Percentiles rank a stretch among this genome's conserved stretches.
Evolutionary conservation across 2,888 invertebrate genomes (phyloP).

Genomic region (Glyphotaelius pellucidus): DNA sequence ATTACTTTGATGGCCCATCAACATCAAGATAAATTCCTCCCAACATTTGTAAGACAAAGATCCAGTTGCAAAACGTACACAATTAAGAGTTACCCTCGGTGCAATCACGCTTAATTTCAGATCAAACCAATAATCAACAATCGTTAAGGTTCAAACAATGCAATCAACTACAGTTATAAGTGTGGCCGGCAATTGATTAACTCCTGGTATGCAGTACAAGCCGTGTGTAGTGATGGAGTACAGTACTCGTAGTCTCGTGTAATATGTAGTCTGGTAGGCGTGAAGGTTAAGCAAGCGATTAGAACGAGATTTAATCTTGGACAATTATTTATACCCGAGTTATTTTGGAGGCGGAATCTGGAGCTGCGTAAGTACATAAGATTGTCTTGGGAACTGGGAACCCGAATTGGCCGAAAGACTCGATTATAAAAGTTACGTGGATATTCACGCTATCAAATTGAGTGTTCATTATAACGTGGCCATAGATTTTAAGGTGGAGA

Average conservation of each 20-base stretch:
- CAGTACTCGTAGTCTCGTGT: not conserved
- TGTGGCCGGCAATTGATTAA: conserved; percentile 24
- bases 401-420: not conserved
- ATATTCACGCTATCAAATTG: not conserved
- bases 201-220: conserved; percentile 24
- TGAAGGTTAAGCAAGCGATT: conserved; percentile 30
- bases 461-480: not conserved
- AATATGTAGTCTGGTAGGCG: conserved; percentile 18
- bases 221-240: not conserved
- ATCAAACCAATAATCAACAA: conserved; percentile 27
- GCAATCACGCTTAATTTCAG: conserved; percentile 2
- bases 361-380: not conserved
- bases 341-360: conserved; percentile 27
- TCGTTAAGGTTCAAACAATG: conserved; percentile 41
- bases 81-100: not conserved
- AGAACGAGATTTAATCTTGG: conserved; percentile 38
- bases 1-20: not conserved
- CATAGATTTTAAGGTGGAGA: not conserved
- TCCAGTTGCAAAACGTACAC: not conserved
- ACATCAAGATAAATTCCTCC: not conserved
- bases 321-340: conserved; percentile 29
- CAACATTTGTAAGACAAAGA: not conserved
- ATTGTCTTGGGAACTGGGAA: not conserved
- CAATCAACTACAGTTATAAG: conserved; percentile 43
- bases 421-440: not conserved